Conservation (phyloP, 2,797 vertebrate genomes). For the Delichon dasypus region DNA sequence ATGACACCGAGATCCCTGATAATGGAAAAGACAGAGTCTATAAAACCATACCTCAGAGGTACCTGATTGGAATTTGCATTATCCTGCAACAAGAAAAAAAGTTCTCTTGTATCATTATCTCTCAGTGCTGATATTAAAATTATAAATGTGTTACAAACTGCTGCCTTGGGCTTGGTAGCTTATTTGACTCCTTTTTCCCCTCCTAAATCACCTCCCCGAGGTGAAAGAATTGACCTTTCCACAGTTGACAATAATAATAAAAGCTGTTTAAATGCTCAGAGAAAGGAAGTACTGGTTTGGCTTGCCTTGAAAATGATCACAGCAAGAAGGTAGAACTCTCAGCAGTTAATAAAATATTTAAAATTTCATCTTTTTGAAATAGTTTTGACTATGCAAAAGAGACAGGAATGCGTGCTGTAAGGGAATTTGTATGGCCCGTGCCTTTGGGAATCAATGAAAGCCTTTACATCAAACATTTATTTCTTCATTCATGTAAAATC, state of each 20-base stretch:
- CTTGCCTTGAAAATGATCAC: background rate
- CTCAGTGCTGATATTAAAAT: background rate
- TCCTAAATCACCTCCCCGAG: background rate
- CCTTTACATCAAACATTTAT: constrained; percentile 63
- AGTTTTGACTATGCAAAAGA: constrained; percentile 12
- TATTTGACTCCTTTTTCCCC: background rate
- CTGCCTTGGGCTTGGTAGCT: constrained; percentile 4
- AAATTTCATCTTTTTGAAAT: background rate
- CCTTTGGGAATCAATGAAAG: constrained; percentile 47
- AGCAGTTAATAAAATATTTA: background rate
- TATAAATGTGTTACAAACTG: background rate
- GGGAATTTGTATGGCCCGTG: background rate
- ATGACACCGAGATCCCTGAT: constrained; percentile 47
- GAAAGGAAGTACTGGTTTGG: background rate
- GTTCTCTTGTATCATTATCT: background rate
- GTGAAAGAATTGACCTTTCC: background rate
- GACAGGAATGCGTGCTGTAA: background rate
- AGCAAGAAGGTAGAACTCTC: background rate
- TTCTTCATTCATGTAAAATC: constrained; percentile 55
- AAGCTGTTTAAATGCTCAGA: background rate
- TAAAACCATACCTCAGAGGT: constrained; percentile 38
- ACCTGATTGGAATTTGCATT: constrained; percentile 43
- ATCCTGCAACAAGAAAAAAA: background rate
- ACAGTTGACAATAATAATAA: background rate
- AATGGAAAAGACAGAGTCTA: constrained; percentile 46